These are phyloP conservation scores for Thamnophis sirtalis DNA, from an alignment of 2,113 vertebrate species.

Conservation along the genomic window DNA sequence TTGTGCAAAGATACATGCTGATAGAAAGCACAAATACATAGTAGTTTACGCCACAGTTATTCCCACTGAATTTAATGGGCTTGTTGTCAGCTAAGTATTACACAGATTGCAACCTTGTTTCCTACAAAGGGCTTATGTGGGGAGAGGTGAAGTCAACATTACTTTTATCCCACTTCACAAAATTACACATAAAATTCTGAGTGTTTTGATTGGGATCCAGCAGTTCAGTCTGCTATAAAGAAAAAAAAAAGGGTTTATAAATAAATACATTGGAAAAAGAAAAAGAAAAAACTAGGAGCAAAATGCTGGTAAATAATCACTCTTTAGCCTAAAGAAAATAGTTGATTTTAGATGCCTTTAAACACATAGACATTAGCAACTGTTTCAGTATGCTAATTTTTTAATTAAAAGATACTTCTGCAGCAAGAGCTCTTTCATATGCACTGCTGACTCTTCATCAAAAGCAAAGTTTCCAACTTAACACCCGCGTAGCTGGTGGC, in stretches of 20 bases:
- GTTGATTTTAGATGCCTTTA: slow-evolving; percentile 65
- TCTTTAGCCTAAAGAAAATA: slow-evolving; percentile 67
- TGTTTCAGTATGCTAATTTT: slow-evolving; percentile 80
- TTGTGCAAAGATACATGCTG: not conserved
- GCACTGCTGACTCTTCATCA: slow-evolving; percentile 84
- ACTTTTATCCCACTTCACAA: slow-evolving; percentile 49
- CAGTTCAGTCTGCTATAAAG: slow-evolving; percentile 45
- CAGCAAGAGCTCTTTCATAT: slow-evolving; percentile 80
- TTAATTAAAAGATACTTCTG: slow-evolving; percentile 81
- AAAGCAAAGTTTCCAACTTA: slow-evolving; percentile 82
- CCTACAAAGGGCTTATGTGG: not conserved
- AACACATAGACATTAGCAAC: slow-evolving; percentile 68
- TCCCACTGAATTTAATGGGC: not conserved
- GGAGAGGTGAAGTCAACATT: not conserved
- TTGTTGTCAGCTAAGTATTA: not conserved
- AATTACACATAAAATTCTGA: slow-evolving; percentile 33
- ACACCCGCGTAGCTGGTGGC: slow-evolving; percentile 79
- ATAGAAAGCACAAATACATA: not conserved
- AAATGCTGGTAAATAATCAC: slow-evolving; percentile 54
- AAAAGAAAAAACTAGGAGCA: slow-evolving; percentile 12
- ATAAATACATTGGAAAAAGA: slow-evolving; percentile 32
- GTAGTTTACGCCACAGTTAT: not conserved
- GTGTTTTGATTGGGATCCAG: slow-evolving; percentile 52
- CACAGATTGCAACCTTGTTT: not conserved
- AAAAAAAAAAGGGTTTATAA: not conserved